Evolutionary conservation across 2,113 vertebrate species (phyloP), one percentile per base, ranked within the genome.

Genomic region (Hippopotamus amphibius): DNA sequence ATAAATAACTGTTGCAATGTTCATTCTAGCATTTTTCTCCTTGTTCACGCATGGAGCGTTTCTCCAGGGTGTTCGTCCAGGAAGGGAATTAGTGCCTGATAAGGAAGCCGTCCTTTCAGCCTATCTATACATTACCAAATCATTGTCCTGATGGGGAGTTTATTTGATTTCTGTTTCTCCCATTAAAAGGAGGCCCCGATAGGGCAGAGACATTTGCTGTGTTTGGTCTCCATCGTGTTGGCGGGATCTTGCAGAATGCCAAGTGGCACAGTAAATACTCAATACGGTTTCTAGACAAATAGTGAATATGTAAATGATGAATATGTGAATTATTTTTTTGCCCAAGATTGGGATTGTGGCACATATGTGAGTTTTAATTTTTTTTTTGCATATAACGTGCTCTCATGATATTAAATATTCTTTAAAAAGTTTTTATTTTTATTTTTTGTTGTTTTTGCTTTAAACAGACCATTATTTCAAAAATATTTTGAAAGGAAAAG

Each of bases 91-190:
- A 46, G 76, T 14, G 66, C 37, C 68, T 57, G 50, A 37, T 26
- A 12, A 9, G 7, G 50, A 61, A 26, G 3, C 37, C 5, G 2
- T 28, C 0, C 14, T n/a, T 46, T 79, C 43, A 28, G 3, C 30
- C 28, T 19, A 5, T 83, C 79, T 59, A 0, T 15, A 1, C 41
- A 0, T 3, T n/a, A 28, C 30, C 33, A 14, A 22, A 7, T 30
- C 5, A 0, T 22, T 57, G 19, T 37, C 65, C 4, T 0, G 0
- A 3, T 10, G 24, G 46, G 37, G 6, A 11, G 14, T 30, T 30
- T 37, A 24, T 74, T 37, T 37, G 37, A 37, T 37, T 15, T 30
- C 46, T 57, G 4, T 53, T 41, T 43, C 65, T 46, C 28, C 55
- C 65, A 9, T n/a, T 30, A 15, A 57, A 57, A 82, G 76, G 37